Percentiles rank a stretch among this genome's conserved stretches.
phyloP scores from a whole-genome alignment of 2,113 vertebrate genomes.

The Jacana jacana region DNA sequence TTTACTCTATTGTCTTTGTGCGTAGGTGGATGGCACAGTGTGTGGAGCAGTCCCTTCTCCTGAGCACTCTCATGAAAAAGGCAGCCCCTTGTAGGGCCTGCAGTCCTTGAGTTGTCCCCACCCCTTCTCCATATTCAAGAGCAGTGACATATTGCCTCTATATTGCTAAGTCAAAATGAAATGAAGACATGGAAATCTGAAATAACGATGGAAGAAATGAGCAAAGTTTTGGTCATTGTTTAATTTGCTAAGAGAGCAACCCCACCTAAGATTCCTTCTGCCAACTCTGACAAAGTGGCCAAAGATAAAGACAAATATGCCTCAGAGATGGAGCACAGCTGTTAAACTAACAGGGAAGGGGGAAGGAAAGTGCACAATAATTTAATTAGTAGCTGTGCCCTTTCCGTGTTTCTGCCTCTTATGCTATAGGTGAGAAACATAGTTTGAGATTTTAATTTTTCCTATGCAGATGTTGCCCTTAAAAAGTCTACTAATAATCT shows the following conservation, averaged over 20 bases:
- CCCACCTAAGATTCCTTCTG: conserved; percentile 72
- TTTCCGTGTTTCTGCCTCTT: neutral
- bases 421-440: neutral
- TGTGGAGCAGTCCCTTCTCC: neutral
- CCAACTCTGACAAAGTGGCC: conserved; percentile 71
- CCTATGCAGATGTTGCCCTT: conserved; percentile 3
- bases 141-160: neutral
- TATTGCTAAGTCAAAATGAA: conserved; percentile 40
- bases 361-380: neutral
- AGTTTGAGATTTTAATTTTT: conserved; percentile 15
- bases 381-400: conserved; percentile 38
- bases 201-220: conserved; percentile 73
- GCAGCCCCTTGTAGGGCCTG: neutral
- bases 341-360: conserved; percentile 35
- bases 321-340: conserved; percentile 59
- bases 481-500: conserved; percentile 9
- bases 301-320: conserved; percentile 70
- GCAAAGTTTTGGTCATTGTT: conserved; percentile 75
- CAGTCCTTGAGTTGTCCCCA: neutral
- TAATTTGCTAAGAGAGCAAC: conserved; percentile 71
- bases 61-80: neutral
- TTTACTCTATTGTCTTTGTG: neutral
- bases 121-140: neutral
- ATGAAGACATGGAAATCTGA: conserved; percentile 70
- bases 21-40: neutral